Evolutionary conservation across 2,113 vertebrate species (phyloP).

Genomic region (Hyla sarda): DNA sequence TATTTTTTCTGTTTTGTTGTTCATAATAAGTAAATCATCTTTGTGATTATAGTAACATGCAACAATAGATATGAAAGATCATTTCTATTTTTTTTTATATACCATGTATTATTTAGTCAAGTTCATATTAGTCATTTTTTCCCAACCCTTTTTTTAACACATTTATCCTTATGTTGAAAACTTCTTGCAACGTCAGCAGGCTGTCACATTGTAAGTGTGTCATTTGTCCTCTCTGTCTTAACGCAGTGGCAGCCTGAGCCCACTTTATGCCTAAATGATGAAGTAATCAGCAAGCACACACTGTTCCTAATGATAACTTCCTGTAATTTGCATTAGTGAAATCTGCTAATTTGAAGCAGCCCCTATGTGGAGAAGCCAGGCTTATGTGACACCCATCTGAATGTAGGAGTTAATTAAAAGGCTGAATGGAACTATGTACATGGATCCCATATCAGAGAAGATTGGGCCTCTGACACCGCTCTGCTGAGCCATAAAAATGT

Average conservation of each 20-base stretch:
- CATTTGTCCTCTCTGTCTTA: slow-evolving; percentile 28
- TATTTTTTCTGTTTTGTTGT: neutral
- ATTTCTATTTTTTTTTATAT: neutral
- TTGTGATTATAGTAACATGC: neutral
- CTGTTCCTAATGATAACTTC: slow-evolving; percentile 68
- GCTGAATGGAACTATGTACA: slow-evolving; percentile 59
- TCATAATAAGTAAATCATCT: neutral
- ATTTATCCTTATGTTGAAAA: slow-evolving; percentile 17
- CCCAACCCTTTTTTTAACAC: neutral
- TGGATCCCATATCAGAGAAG: slow-evolving; percentile 58
- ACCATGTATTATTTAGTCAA: neutral
- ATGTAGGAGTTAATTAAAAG: slow-evolving; percentile 71
- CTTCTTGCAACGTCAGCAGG: slow-evolving; percentile 25
- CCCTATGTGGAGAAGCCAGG: slow-evolving; percentile 59
- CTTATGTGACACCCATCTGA: slow-evolving; percentile 66
- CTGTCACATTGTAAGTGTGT: slow-evolving; percentile 28
- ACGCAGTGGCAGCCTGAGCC: slow-evolving; percentile 62
- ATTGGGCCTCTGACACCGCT: slow-evolving; percentile 67
- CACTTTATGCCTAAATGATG: slow-evolving; percentile 63
- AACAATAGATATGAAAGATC: neutral
- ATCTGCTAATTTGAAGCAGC: slow-evolving; percentile 70
- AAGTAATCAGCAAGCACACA: slow-evolving; percentile 68
- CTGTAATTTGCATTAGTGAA: slow-evolving; percentile 72
- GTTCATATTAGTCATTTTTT: neutral
- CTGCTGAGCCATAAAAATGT: slow-evolving; percentile 70